phyloP scores from a whole-genome alignment of 2,888 invertebrate species.

The Zhuqinia jingwanae region DNA sequence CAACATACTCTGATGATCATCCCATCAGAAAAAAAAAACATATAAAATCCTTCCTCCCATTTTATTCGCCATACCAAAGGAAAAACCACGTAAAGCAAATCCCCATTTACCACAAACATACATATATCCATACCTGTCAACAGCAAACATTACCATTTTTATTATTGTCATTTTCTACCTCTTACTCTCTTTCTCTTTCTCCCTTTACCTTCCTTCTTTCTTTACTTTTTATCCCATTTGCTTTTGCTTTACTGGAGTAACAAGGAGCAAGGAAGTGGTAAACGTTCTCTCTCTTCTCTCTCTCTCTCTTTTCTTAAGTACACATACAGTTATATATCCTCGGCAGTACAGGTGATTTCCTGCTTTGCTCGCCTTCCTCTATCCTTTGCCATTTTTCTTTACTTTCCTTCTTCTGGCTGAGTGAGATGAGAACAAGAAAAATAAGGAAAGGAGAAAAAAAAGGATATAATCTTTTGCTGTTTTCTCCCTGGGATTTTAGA shows the following conservation, averaged over 20 bases:
- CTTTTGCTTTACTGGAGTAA: not conserved
- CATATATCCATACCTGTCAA: constrained; percentile 47
- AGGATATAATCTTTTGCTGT: constrained; percentile 9
- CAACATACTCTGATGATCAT: constrained; percentile 34
- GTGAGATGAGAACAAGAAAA: not conserved
- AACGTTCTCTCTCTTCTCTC: not conserved
- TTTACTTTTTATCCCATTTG: not conserved
- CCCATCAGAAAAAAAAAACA: constrained; percentile 19
- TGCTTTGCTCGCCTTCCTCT: not conserved
- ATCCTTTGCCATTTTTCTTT: not conserved
- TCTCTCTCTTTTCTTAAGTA: not conserved
- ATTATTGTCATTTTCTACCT: constrained; percentile 48
- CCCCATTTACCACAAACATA: constrained; percentile 43
- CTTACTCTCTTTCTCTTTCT: not conserved
- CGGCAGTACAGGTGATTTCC: constrained; percentile 3
- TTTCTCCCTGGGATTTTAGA: constrained; percentile 27
- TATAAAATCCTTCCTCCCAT: not conserved
- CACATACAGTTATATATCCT: no score
- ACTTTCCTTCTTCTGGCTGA: not conserved
- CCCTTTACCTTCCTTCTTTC: not conserved
- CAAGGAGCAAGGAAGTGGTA: not conserved
- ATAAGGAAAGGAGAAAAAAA: not conserved
- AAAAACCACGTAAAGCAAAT: constrained; percentile 14
- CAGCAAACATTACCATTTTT: constrained; percentile 52
- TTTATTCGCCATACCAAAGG: not conserved